Evolutionary conservation across 2,113 vertebrate species (phyloP).

Genomic region (Chitala chitala): DNA sequence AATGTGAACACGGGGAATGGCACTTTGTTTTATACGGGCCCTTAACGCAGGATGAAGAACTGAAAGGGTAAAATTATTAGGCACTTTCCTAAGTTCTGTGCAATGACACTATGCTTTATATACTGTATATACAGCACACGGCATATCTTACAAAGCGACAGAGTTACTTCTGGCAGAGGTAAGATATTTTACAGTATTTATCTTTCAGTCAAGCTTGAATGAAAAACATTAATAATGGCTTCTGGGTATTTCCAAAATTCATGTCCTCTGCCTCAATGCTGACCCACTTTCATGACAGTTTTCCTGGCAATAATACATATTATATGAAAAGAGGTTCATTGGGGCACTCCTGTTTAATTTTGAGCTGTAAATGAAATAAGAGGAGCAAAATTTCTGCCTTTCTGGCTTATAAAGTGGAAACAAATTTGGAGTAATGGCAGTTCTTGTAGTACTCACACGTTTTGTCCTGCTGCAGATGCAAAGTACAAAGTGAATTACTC

Average conservation of each 20-base stretch:
- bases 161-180: background rate
- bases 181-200: background rate
- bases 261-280: background rate
- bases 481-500: too few relatives aligned
- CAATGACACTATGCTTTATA: too few relatives aligned
- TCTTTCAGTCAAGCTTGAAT: background rate
- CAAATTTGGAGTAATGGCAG: background rate
- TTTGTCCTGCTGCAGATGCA: background rate
- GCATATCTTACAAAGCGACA: background rate
- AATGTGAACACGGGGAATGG: background rate
- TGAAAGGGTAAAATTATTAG: background rate
- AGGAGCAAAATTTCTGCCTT: background rate
- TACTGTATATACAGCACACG: too few relatives aligned
- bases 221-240: background rate
- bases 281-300: constrained; percentile 6
- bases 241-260: background rate
- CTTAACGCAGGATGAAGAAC: too few relatives aligned
- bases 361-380: background rate
- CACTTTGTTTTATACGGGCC: too few relatives aligned
- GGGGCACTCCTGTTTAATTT: background rate
- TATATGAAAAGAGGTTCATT: background rate
- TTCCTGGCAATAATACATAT: background rate
- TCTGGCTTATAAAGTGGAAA: background rate
- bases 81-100: background rate
- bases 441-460: background rate